These are phyloP conservation scores for Sipha flava DNA, from an alignment of 1,140 invertebrate genomes.

Conservation along the genomic window DNA sequence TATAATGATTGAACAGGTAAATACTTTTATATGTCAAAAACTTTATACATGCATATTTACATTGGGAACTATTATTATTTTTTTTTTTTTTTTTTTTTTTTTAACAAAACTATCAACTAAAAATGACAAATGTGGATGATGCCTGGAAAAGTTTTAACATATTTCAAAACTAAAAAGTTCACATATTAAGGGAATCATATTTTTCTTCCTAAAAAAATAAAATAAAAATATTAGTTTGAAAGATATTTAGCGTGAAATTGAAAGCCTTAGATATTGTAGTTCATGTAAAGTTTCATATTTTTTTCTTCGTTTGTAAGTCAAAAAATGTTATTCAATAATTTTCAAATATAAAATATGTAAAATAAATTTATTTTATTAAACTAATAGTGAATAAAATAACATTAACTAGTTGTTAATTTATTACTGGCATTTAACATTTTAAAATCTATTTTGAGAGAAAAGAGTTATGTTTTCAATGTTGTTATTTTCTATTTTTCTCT, in stretches of 20 bases:
- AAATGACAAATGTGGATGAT: neutral
- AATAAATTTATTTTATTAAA: no score
- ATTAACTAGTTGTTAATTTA: no score
- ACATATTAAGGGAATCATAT: neutral
- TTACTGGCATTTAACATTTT: no score
- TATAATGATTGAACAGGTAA: neutral
- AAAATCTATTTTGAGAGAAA: no score
- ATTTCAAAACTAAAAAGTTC: neutral
- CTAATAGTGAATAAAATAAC: no score
- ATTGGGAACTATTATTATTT: neutral
- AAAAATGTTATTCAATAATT: no score
- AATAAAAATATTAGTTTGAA: neutral
- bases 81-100: neutral
- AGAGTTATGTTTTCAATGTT: no score
- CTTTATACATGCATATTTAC: neutral
- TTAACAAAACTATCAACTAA: neutral
- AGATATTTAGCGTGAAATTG: neutral
- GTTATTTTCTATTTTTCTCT: no score
- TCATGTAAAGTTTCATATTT: no score
- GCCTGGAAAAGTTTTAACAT: neutral
- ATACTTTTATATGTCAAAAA: neutral
- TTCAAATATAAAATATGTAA: no score
- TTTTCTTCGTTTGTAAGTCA: no score
- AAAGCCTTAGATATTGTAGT: no score
- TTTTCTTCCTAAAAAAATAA: neutral